Evolutionary conservation across 2,113 vertebrate species (phyloP).

Genomic region (Onychostoma macrolepis): DNA sequence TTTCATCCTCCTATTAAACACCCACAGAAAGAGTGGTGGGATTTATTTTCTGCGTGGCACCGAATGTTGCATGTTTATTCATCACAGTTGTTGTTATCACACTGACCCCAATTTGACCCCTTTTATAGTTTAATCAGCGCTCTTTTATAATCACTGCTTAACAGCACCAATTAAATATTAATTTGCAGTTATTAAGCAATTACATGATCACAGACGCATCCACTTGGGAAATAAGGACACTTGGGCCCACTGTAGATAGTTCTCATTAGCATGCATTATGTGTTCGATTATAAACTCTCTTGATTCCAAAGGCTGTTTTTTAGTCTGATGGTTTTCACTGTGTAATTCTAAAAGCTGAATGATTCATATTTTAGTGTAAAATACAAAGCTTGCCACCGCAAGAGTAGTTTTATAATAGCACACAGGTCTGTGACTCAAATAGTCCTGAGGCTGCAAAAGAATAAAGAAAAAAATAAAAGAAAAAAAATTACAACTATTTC

Average conservation of each 20-base stretch:
- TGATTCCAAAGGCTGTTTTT: slow-evolving; percentile 4
- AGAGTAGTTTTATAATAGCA: background rate
- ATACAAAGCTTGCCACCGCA: background rate
- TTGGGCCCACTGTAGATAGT: slow-evolving; percentile 18
- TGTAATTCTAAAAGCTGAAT: slow-evolving; percentile 8
- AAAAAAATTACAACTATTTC: no score
- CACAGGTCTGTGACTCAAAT: background rate
- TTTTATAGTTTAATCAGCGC: slow-evolving; percentile 44
- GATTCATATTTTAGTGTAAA: background rate
- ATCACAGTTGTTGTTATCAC: slow-evolving; percentile 11
- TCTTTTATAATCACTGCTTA: slow-evolving; percentile 39
- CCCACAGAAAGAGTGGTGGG: background rate
- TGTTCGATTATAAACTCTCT: background rate
- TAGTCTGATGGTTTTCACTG: background rate
- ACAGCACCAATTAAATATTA: slow-evolving; percentile 47
- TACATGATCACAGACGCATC: slow-evolving; percentile 51
- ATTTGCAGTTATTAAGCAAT: slow-evolving; percentile 56
- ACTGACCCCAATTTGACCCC: slow-evolving; percentile 17
- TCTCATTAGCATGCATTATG: slow-evolving; percentile 27
- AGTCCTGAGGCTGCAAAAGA: background rate
- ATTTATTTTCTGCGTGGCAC: background rate
- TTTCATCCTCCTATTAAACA: background rate
- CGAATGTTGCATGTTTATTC: background rate
- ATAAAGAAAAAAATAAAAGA: background rate
- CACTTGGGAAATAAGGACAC: slow-evolving; percentile 41